Evolutionary conservation across 2,888 invertebrate genomes (phyloP).

Genomic region (Sceliomorpha sp.): DNA sequence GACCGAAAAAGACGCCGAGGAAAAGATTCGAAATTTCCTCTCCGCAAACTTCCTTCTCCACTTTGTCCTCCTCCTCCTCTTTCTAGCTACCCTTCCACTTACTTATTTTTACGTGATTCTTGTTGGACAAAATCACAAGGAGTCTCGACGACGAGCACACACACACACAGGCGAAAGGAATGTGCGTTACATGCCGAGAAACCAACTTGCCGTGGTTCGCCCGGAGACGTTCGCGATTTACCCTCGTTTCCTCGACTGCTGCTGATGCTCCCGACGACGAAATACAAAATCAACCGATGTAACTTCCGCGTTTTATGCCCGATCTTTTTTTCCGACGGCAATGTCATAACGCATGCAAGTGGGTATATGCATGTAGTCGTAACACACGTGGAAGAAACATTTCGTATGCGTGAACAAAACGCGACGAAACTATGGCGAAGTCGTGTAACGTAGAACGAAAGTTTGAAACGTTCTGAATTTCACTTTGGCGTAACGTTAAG

Average conservation of each 20-base stretch:
- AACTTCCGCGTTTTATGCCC: too few species aligned
- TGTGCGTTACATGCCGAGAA: constrained; percentile 26
- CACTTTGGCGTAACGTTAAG: constrained; percentile 2
- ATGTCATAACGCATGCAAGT: too few species aligned
- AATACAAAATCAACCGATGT: too few species aligned
- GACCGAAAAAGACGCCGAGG: constrained; percentile 48
- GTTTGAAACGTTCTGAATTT: background rate
- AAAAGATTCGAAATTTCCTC: constrained; percentile 35
- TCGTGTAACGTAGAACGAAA: background rate
- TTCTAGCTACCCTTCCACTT: constrained; percentile 28
- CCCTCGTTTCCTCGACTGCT: too few species aligned
- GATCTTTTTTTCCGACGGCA: too few species aligned
- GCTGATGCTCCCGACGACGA: too few species aligned
- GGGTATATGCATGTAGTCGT: too few species aligned
- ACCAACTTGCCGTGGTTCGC: constrained; percentile 1
- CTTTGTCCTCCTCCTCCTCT: constrained; percentile 5
- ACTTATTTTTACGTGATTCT: constrained; percentile 41
- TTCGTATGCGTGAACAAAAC: background rate
- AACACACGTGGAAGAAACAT: too few species aligned
- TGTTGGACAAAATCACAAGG: constrained; percentile 37
- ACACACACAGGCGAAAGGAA: constrained; percentile 6
- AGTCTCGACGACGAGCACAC: constrained; percentile 20
- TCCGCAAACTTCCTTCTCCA: constrained; percentile 13
- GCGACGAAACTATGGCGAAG: background rate
- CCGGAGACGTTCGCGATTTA: too few species aligned